Evolutionary conservation across 64 coral and sea anemone genomes (phyloP).

Genomic region (Hydrozoanthus tunicans): DNA sequence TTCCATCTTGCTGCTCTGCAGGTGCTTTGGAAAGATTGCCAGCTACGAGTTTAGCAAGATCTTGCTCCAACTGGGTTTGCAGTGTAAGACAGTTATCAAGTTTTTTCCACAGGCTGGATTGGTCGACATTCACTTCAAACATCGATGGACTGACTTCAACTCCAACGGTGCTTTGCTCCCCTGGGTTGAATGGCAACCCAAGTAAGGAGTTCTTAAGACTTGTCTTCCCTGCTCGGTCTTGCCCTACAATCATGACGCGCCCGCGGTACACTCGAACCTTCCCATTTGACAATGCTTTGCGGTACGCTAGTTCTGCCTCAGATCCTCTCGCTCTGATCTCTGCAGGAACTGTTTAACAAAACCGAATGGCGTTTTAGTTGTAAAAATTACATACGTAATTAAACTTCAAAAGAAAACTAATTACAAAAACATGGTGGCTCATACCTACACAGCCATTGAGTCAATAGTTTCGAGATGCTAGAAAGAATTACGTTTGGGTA

Average conservation of each 20-base stretch:
- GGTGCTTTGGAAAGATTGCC: neutral
- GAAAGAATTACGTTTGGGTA: too few relatives aligned
- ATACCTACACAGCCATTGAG: too few relatives aligned
- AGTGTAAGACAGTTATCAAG: neutral
- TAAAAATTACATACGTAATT: too few relatives aligned
- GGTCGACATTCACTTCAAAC: conserved; percentile 37
- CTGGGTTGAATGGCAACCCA: neutral
- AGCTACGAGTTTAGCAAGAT: conserved; percentile 20
- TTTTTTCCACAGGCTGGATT: conserved; percentile 13
- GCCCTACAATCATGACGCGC: neutral
- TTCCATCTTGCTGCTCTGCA: neutral
- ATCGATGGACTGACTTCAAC: conserved; percentile 29
- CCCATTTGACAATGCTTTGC: conserved; percentile 40
- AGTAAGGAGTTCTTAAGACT: conserved; percentile 19
- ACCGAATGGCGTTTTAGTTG: too few relatives aligned
- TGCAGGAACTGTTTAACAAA: neutral
- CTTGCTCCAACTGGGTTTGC: neutral
- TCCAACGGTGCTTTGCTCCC: conserved; percentile 29
- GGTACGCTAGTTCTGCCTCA: conserved; percentile 22
- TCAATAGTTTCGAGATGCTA: too few relatives aligned
- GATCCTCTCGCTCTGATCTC: conserved; percentile 26
- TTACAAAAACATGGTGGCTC: too few relatives aligned
- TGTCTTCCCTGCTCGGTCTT: neutral
- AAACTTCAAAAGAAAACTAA: too few relatives aligned
- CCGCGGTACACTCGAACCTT: conserved; percentile 21